Base-by-base conservation (phyloP, 2,888 invertebrate species). In the Eustalomyia histrio region DNA sequence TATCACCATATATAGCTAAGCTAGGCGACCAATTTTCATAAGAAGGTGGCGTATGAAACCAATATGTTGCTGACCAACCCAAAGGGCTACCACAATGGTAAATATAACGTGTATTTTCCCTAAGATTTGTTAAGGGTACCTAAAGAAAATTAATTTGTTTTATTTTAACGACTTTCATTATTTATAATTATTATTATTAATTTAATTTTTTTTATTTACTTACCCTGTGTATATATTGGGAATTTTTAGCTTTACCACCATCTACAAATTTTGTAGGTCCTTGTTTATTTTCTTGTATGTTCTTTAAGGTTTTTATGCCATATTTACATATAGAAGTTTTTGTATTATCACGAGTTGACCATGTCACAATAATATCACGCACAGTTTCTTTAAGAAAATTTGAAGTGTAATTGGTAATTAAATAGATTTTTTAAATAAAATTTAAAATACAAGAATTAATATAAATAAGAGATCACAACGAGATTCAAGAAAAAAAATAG, bases 1-100 rank as follows among this genome's bases (percentile, higher is more conserved):
- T 94, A 89, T 99, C 99, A 0, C 99, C 99, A 88, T 94, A 98
- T 85, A 99, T 93, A 29, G 96, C 98, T 52, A 98, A 91, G 17
- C 93, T 92, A 0, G 97, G 96, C 17, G 94, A 92, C 97, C 97
- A 97, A 83, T 94, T 88, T 24, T 92, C 92, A 14, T 93, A 92
- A 1, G 91, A 90, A 0, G 93, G 92, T 0, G 93, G 92, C 1
- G 97, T 96, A 85, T 91, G 92, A 90, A 98, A 96, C 87, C 92
- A 93, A 90, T 95, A 97, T 85, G 93, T 84, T 43, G 94, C 92
- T 0, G 97, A 97, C 97, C 97, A 97, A 0, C 97, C 97, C 79
- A 92, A 89, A 10, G 91, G 87, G 80, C 96, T 96, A 14, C 97
- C 97, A 85, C 94, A 95, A 86, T 96, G 95, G 89, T 97, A 97